A percentile compares a stretch with the other conserved stretches of the same genome.
phyloP scores from a whole-genome alignment of 2,113 vertebrate species.

The Siphamia tubifer region DNA sequence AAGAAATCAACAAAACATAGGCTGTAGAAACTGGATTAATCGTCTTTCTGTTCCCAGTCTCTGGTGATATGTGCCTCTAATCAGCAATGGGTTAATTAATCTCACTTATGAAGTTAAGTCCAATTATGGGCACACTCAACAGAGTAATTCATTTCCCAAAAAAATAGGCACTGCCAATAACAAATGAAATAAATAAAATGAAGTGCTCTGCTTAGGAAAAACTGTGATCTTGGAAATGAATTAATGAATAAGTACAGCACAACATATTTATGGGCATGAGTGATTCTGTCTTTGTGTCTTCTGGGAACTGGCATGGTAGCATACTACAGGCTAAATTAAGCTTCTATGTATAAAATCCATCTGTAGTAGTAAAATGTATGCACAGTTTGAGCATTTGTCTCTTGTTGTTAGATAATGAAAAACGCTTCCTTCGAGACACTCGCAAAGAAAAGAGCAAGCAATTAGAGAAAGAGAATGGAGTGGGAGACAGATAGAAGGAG shows the following conservation, averaged over 20 bases:
- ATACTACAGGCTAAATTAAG: conserved; percentile 19
- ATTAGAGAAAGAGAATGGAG: conserved; percentile 61
- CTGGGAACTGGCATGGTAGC: conserved; percentile 18
- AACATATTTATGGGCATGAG: conserved; percentile 34
- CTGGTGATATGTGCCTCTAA: conserved; percentile 40
- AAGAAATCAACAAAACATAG: conserved; percentile 34
- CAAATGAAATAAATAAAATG: conserved; percentile 19
- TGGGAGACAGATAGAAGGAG: conserved; percentile 39
- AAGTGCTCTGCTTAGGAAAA: neutral
- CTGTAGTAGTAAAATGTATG: conserved; percentile 41
- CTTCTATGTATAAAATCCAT: conserved; percentile 38
- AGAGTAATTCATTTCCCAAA: conserved; percentile 42
- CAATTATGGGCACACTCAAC: conserved; percentile 63
- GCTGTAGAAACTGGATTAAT: conserved; percentile 14
- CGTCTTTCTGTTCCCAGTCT: conserved; percentile 1
- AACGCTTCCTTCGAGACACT: conserved; percentile 65
- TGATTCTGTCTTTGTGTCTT: conserved; percentile 18
- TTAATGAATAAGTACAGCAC: conserved; percentile 7
- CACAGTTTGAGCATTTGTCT: conserved; percentile 56
- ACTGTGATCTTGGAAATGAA: neutral
- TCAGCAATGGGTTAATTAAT: conserved; percentile 68
- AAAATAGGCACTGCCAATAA: conserved; percentile 3
- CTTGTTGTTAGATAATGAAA: conserved; percentile 66
- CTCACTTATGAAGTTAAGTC: conserved; percentile 62
- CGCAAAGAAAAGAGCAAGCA: conserved; percentile 69